These are phyloP conservation scores for Aleadryas rufinucha DNA, from an alignment of 2,113 vertebrate species.

Conservation along the genomic window DNA sequence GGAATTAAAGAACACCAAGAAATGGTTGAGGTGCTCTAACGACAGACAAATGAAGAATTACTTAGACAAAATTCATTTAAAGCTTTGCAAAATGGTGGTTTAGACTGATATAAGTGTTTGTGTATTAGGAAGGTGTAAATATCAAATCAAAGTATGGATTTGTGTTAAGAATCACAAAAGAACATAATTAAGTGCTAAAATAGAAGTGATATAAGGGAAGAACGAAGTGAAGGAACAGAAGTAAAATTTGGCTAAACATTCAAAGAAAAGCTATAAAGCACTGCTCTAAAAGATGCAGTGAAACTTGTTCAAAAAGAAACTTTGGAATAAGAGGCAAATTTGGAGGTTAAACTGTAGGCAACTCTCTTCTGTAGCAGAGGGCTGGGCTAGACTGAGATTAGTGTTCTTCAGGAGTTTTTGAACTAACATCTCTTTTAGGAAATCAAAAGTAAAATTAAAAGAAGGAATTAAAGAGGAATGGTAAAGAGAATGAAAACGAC, in stretches of 20 bases:
- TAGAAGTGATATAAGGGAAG: neutral
- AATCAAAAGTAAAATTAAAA: neutral
- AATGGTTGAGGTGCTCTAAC: neutral
- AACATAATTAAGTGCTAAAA: neutral
- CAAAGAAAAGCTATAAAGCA: neutral
- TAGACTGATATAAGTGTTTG: neutral
- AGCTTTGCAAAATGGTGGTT: neutral
- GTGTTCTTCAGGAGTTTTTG: neutral
- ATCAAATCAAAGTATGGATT: neutral
- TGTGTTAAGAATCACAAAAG: neutral
- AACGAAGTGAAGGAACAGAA: neutral
- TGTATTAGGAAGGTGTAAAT: neutral
- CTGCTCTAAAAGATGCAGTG: neutral
- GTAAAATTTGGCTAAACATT: neutral
- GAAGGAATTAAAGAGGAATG: neutral
- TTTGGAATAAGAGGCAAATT: neutral
- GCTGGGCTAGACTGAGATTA: neutral
- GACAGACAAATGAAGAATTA: neutral
- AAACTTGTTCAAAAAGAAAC: neutral
- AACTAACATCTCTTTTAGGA: neutral
- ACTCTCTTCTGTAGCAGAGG: neutral
- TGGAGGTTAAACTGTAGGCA: neutral
- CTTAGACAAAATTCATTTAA: neutral
- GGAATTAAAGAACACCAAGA: neutral
- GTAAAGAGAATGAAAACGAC: neutral